Evolutionary conservation across 2,113 vertebrate genomes (phyloP), one percentile per base, ranked within the genome.

Genomic region (Gulo gulo): DNA sequence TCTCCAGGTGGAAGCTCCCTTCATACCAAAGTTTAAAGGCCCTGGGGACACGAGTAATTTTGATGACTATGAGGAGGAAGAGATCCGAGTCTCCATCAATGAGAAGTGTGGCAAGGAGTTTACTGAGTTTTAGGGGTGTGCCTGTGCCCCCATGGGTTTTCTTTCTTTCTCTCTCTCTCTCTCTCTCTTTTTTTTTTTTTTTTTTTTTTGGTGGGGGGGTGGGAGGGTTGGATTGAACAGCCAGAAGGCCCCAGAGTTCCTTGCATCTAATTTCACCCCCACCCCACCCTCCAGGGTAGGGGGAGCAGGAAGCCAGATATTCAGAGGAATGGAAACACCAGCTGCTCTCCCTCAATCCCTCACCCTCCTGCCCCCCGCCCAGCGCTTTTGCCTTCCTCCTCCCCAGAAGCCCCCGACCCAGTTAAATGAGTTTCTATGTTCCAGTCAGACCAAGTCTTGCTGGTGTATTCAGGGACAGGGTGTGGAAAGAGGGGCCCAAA

Each of bases 71-170:
- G 99, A 99, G 95, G 99, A 99, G 94, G 99, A 99, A 98, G 99
- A 99, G 97, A 99, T 99, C 97, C 98, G 99, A 36, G 98, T 99
- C 96, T 99, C 99, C 97, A 99, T 99, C 99, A 99, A 98, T 45
- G 99, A 99, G 98, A 99, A 99, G 98, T 99, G 99, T 98, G 99
- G 98, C 98, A 99, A 99, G 99, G 99, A 99, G 98, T 99, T 99
- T 98, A 97, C 99, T 13, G 99, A 99, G 93, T 99, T 99, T 99
- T 99, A 99, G 98, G 98, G 98, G 97, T 94, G 97, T 95, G 95
- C 97, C 97, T 94, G 79, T 92, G 91, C 86, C 96, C 95, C 96
- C 55, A 21, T n/a, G 94, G 97, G 91, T 88, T 98, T 97, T 95
- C n/a, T 86, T 94, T 96, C 42, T n/a, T 80, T 88, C 24, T 82